Conservation (phyloP, 2,797 vertebrate genomes). For the Thamnophis elegans region DNA sequence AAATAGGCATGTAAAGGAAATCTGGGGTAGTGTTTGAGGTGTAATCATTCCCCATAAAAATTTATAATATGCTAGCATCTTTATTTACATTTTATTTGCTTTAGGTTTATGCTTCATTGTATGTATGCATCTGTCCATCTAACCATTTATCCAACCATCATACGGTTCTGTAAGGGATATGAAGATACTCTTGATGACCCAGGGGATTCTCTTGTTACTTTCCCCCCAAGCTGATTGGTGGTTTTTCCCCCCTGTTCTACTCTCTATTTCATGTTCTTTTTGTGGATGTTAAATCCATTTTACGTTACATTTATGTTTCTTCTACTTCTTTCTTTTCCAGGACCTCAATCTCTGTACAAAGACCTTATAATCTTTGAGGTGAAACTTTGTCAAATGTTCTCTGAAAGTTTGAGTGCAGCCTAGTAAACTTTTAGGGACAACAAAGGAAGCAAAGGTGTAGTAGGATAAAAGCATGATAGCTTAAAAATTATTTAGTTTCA, state of each 20-base stretch:
- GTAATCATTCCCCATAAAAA: background rate
- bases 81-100: background rate
- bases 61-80: background rate
- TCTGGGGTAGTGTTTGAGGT: background rate
- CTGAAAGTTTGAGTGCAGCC: slow-evolving; percentile 51
- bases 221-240: slow-evolving; percentile 55
- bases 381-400: slow-evolving; percentile 67
- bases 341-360: slow-evolving; percentile 73
- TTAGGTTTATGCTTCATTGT: slow-evolving; percentile 17
- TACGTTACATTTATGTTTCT: slow-evolving; percentile 68
- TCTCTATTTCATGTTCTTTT: slow-evolving; percentile 70
- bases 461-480: slow-evolving; percentile 22
- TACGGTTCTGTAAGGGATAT: background rate
- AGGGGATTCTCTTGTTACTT: slow-evolving; percentile 38
- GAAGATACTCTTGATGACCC: slow-evolving; percentile 22
- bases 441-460: background rate
- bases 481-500: accelerated
- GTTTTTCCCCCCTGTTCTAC: slow-evolving; percentile 37
- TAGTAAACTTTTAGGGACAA: slow-evolving; percentile 43
- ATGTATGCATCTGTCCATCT: background rate
- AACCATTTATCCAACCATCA: background rate
- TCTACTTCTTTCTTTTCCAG: slow-evolving; percentile 60
- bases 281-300: slow-evolving; percentile 71
- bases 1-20: background rate
- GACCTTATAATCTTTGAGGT: slow-evolving; percentile 72